Percentiles rank a stretch among this genome's conserved stretches.
These are phyloP conservation scores for Columba janthina DNA, from an alignment of 2,113 vertebrate species.

Conservation along the genomic window DNA sequence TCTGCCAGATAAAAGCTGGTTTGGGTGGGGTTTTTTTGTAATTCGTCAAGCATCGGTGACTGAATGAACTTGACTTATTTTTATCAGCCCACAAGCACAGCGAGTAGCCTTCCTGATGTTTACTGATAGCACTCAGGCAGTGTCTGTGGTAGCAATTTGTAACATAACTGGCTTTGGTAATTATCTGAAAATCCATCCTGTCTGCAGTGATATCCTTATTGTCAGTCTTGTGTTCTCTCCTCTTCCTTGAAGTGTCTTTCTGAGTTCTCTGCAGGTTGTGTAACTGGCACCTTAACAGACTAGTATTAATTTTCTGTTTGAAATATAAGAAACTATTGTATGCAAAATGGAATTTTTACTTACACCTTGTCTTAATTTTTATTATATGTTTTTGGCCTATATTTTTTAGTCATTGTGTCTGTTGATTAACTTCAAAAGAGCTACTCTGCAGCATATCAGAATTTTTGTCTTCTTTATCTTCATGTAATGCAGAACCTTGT, in stretches of 20 bases:
- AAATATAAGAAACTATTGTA: neutral
- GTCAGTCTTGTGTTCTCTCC: neutral
- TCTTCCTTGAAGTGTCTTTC: neutral
- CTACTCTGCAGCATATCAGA: neutral
- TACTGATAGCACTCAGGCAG: neutral
- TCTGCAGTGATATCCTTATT: neutral
- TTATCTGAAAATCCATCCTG: constrained; percentile 25
- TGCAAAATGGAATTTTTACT: neutral
- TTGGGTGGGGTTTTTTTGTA: neutral
- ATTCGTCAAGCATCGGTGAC: neutral
- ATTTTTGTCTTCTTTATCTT: neutral
- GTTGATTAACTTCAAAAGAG: neutral
- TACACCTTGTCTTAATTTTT: neutral
- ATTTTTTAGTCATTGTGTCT: neutral
- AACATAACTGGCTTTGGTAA: neutral
- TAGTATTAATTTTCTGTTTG: neutral
- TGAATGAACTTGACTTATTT: neutral
- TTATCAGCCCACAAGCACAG: neutral
- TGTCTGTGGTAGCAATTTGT: neutral
- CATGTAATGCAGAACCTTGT: neutral
- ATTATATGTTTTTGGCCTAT: neutral
- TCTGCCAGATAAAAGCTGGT: constrained; percentile 6
- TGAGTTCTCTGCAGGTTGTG: neutral
- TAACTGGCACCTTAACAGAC: neutral
- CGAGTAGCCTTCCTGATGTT: neutral